phyloP scores from a whole-genome alignment of 2,888 invertebrate species.

The Carcina quercana region DNA sequence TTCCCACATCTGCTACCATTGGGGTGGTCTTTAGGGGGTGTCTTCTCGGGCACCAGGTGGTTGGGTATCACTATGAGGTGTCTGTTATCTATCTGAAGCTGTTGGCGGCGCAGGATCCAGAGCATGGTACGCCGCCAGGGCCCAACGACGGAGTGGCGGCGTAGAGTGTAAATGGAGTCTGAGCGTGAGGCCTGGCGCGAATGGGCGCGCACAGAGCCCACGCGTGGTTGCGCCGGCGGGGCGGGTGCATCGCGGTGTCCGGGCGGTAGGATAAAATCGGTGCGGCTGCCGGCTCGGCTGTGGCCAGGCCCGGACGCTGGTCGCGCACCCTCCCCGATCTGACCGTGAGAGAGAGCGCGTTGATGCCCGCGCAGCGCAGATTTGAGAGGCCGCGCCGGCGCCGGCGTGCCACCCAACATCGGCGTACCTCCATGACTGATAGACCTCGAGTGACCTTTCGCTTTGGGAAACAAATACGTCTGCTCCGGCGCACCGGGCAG shows the following conservation, averaged over 20 bases:
- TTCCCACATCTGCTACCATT: constrained; percentile 89
- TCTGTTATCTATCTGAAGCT: constrained; percentile 79
- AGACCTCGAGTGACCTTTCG: constrained; percentile 83
- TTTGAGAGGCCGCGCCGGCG: constrained; percentile 80
- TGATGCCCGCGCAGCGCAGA: constrained; percentile 84
- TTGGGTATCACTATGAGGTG: constrained; percentile 87
- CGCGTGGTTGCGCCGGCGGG: constrained; percentile 53
- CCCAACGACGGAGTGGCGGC: constrained; percentile 81
- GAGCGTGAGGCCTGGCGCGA: constrained; percentile 92
- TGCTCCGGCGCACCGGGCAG: constrained; percentile 69
- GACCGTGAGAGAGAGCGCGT: constrained; percentile 90
- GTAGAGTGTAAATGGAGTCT: constrained; percentile 91
- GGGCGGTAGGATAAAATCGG: constrained; percentile 91
- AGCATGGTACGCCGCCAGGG: constrained; percentile 81
- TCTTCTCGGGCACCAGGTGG: constrained; percentile 87
- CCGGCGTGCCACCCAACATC: constrained; percentile 55
- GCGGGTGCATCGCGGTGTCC: constrained; percentile 82
- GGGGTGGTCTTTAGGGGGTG: constrained; percentile 86
- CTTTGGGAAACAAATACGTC: constrained; percentile 68
- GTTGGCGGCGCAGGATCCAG: constrained; percentile 75
- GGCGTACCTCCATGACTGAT: constrained; percentile 87
- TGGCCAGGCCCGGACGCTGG: constrained; percentile 76
- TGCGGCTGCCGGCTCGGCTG: constrained; percentile 88
- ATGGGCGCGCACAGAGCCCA: constrained; percentile 71
- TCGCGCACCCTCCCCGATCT: constrained; percentile 79